These are phyloP conservation scores for Heterotis niloticus DNA, from an alignment of 2,113 vertebrate species.

Conservation along the genomic window DNA sequence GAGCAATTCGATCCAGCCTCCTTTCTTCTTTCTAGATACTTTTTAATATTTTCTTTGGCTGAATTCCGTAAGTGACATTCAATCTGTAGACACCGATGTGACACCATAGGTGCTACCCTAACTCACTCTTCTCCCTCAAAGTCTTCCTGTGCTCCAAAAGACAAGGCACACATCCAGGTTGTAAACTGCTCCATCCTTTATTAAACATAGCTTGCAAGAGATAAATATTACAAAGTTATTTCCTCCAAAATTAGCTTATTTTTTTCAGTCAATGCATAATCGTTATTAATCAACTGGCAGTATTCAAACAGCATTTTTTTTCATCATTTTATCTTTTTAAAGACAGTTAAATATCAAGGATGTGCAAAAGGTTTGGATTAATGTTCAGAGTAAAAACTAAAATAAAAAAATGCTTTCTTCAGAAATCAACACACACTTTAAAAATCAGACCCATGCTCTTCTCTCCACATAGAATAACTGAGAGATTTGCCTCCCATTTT, in stretches of 20 bases:
- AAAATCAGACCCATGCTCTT: conserved; percentile 12
- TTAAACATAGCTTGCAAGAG: conserved; percentile 98
- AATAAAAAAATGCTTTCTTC: conserved; percentile 46
- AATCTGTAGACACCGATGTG: too few relatives aligned
- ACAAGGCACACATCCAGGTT: conserved; percentile 52
- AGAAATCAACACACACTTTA: conserved; percentile 26
- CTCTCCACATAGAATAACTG: neutral
- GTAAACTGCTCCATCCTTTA: conserved; percentile 97
- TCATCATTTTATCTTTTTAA: conserved; percentile 72
- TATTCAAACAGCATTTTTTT: conserved; percentile 79
- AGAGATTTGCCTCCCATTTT: neutral
- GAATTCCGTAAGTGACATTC: too few relatives aligned
- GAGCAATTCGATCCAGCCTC: too few relatives aligned
- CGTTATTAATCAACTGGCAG: conserved; percentile 78
- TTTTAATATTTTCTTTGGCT: too few relatives aligned
- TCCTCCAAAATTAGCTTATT: conserved; percentile 95
- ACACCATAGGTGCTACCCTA: too few relatives aligned
- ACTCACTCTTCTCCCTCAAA: too few relatives aligned
- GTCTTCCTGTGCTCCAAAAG: conserved; percentile 22
- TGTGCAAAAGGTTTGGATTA: conserved; percentile 82
- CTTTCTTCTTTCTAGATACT: too few relatives aligned
- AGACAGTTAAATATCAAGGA: conserved; percentile 87
- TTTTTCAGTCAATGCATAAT: conserved; percentile 86
- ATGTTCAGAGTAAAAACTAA: conserved; percentile 58
- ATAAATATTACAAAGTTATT: conserved; percentile 98